Evolutionary conservation across 2,113 vertebrate species (phyloP), one percentile per base, ranked within the genome.

Genomic region (Chaetura pelagica): DNA sequence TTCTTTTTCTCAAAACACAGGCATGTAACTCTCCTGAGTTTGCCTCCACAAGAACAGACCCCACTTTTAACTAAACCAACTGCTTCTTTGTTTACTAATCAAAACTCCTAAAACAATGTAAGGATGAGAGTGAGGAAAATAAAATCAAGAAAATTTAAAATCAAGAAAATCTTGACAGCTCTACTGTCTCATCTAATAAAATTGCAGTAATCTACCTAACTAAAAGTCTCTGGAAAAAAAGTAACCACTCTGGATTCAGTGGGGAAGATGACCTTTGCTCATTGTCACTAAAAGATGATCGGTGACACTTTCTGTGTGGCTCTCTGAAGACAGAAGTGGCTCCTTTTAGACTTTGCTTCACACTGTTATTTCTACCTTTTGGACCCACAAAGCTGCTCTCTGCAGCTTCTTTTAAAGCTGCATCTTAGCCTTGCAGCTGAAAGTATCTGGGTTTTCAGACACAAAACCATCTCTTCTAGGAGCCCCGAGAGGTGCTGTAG

Each of bases 11-110:
- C 94, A 62, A 58, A 95, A 67, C 22, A 5, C 19, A 49, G 46
- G 16, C 71, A 66, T 10, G 21, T 71, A 68, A 86, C 62, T 57
- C 79, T 76, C 61, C 64, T 71, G 79, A 84, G 72, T 62, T 55
- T 92, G 73, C 74, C 52, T 77, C 49, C 7, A 9, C 79, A 91
- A 58, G 80, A 86, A 63, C 67, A 94, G 59, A 95, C 57, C 71
- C 71, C 77, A 89, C 77, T 93, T 92, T 83, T 90, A 94, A 95
- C 92, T 91, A 90, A 86, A 85, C 76, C 85, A 89, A 80, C 67
- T 89, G 89, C 91, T 89, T 73, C 80, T 81, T 73, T 78, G 38
- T 81, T 93, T 87, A 75, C 83, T 95, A 80, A 83, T 83, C 76
- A 59, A 49, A 95, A 78, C 40, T 92, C 74, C 87, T 67, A 89